A percentile compares a stretch with the other conserved stretches of the same genome.
These are phyloP conservation scores for Pyrrhia umbra DNA, from an alignment of 2,888 invertebrate species.

Conservation along the genomic window DNA sequence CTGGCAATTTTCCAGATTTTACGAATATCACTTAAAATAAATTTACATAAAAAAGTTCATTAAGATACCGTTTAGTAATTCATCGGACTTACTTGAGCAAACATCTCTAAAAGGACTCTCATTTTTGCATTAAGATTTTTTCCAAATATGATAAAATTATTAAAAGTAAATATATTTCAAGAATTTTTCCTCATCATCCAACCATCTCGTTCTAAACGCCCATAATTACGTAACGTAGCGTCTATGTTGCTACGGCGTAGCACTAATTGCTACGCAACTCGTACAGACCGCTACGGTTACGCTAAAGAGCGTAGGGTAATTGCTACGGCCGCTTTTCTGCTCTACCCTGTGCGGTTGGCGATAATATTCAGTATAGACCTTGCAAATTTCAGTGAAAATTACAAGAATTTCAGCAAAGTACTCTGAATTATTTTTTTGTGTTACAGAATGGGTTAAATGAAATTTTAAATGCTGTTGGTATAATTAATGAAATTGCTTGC, in stretches of 20 bases:
- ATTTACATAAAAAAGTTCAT: background rate
- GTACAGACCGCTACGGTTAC: slow-evolving; percentile 78
- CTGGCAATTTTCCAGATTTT: background rate
- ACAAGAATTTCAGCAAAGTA: slow-evolving; percentile 13
- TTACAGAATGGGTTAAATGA: background rate
- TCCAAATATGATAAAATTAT: background rate
- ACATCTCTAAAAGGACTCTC: background rate
- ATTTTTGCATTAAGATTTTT: background rate
- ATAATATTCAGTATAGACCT: slow-evolving; percentile 63
- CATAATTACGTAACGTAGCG: slow-evolving; percentile 83
- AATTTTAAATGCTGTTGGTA: too few relatives aligned
- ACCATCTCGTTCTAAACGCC: slow-evolving; percentile 71
- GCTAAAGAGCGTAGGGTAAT: slow-evolving; percentile 86
- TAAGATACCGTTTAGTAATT: background rate
- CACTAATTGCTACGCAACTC: slow-evolving; percentile 88
- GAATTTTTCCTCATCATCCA: slow-evolving; percentile 46
- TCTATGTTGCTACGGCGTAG: slow-evolving; percentile 78
- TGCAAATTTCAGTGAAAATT: slow-evolving; percentile 21
- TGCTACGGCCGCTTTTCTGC: slow-evolving; percentile 75
- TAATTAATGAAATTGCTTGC: too few relatives aligned
- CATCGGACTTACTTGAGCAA: background rate
- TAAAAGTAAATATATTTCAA: slow-evolving; percentile 9
- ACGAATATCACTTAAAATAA: background rate
- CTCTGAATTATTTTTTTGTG: background rate
- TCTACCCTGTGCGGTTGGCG: slow-evolving; percentile 62